phyloP scores from a whole-genome alignment of 2,888 invertebrate species.

The Dasypolia templi region DNA sequence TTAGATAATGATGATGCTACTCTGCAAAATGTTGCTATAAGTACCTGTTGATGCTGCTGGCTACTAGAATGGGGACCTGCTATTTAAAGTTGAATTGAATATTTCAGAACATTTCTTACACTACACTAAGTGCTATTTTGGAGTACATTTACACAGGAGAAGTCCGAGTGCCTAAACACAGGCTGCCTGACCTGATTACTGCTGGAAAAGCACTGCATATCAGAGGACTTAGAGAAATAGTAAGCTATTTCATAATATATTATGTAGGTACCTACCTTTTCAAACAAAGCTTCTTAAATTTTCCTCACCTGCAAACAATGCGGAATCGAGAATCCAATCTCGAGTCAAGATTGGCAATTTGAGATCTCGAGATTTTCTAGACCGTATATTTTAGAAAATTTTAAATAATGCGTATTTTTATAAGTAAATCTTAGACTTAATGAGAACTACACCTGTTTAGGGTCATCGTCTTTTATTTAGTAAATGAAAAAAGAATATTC shows the following conservation, averaged over 20 bases:
- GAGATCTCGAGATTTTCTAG: too few species aligned
- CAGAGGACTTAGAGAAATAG: conserved; percentile 84
- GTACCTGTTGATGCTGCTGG: background rate
- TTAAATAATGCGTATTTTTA: too few species aligned
- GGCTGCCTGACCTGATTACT: conserved; percentile 78
- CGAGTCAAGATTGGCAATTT: background rate
- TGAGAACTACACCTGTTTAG: too few species aligned
- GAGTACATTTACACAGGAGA: conserved; percentile 88
- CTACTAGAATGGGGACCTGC: background rate
- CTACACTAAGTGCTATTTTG: conserved; percentile 80
- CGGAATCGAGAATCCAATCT: background rate
- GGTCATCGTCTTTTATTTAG: too few species aligned
- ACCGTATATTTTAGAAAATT: too few species aligned
- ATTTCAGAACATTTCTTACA: conserved; percentile 85
- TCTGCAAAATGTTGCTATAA: background rate
- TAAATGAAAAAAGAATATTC: too few species aligned
- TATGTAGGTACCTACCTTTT: background rate
- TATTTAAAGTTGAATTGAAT: background rate
- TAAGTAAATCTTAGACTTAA: too few species aligned
- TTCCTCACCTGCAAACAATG: background rate
- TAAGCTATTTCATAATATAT: conserved; percentile 55
- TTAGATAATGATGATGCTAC: background rate
- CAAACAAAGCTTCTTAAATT: background rate
- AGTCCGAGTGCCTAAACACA: conserved; percentile 78
- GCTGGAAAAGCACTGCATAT: conserved; percentile 85